These are phyloP conservation scores for Ancistrus triradiatus DNA, from an alignment of 2,113 vertebrate species.

Conservation along the genomic window DNA sequence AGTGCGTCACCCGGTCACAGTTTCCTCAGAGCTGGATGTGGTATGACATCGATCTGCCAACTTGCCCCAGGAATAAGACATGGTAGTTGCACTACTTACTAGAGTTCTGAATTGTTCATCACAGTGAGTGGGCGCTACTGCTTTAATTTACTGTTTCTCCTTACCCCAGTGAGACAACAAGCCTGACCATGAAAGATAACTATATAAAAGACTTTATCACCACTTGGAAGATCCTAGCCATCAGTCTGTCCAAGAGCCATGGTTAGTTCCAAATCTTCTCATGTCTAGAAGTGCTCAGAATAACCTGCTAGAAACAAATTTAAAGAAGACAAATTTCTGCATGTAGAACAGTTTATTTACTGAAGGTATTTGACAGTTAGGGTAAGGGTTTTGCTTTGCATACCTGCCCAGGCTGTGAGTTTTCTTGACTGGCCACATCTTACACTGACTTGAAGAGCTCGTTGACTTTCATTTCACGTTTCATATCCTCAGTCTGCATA, in stretches of 20 bases:
- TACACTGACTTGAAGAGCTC: no score
- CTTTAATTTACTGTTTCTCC: not conserved
- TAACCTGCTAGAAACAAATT: no score
- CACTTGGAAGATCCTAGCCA: conserved; percentile 74
- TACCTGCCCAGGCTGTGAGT: no score
- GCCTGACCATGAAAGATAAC: conserved; percentile 34
- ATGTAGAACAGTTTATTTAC: no score
- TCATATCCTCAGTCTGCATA: no score
- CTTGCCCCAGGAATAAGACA: not conserved
- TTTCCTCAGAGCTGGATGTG: conserved; percentile 46
- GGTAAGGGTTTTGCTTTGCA: no score
- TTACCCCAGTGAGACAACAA: conserved; percentile 55
- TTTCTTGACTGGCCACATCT: no score
- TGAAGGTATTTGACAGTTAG: no score
- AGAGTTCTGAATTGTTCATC: no score
- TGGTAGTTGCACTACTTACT: conserved; percentile 7
- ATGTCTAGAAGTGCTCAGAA: not conserved
- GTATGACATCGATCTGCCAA: conserved; percentile 21
- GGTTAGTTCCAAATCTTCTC: conserved; percentile 31
- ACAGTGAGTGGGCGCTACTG: not conserved
- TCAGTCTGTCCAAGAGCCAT: conserved; percentile 69
- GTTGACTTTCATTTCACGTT: no score
- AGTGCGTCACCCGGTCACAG: conserved; percentile 25
- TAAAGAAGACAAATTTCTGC: no score
- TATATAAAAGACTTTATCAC: conserved; percentile 76